Evolutionary conservation across 2,113 vertebrate genomes (phyloP), one percentile per base, ranked within the genome.

Genomic region (Pao palembangensis): DNA sequence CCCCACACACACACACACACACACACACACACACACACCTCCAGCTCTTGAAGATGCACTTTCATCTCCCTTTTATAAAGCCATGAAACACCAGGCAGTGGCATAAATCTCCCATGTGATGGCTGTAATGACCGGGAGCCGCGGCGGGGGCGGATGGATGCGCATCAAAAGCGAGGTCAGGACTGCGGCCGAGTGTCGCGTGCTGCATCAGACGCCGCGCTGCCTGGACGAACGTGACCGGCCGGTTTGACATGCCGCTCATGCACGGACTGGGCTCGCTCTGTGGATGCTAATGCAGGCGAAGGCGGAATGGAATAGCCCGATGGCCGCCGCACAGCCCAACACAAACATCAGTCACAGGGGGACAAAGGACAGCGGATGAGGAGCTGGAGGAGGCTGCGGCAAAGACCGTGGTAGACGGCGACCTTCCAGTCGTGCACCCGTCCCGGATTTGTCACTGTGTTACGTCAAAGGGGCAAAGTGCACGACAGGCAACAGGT

Each of bases 31-130:
- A 17, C 14, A 10, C 44, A 17, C 46, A 55, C 48, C 59, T 28
- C 49, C 20, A 53, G 62, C 69, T 55, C 57, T 25, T 38, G 58
- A 76, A 78, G 55, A 69, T 59, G 67, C 68, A 81, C 80, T 86
- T 88, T 84, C 78, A 82, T 84, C 74, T 76, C 47, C 46, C 69
- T 75, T 53, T 84, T 61, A 81, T 81, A 76, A 81, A 85, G 80
- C 78, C 80, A 75, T 80, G 74, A 85, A 83, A 80, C 80, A 81
- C 76, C 78, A 64, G 76, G 71, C 71, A n/a, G 63, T 11, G 2
- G 55, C 64, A 80, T 84, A 78, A 86, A 85, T 86, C 80, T 73
- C 51, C 56, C 60, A 44, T 25, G 70, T 53, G 76, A 80, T 61
- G 18, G 79, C 50, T 23, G 47, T 64, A 73, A 85, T 75, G 76